These are phyloP conservation scores for Nemotelus nigrinus DNA, from an alignment of 2,888 invertebrate species.

Conservation along the genomic window DNA sequence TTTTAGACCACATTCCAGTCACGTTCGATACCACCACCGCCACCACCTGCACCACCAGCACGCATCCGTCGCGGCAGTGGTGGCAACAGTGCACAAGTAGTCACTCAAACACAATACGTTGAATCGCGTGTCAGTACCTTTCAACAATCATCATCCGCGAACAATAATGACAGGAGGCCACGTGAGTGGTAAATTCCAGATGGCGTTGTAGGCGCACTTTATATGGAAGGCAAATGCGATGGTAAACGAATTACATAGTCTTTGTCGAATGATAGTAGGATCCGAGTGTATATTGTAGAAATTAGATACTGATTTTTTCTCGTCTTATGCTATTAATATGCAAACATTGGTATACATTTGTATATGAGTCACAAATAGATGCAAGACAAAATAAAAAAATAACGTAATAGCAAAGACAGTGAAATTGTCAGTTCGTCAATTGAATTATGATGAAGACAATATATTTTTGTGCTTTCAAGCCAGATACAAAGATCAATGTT, in stretches of 20 bases:
- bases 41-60: conserved; percentile 54
- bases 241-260: conserved; percentile 2
- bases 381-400: too few relatives aligned
- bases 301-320: too few relatives aligned
- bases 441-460: too few relatives aligned
- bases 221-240: not conserved
- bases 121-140: conserved; percentile 55
- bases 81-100: conserved; percentile 49
- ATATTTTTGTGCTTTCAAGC: too few relatives aligned
- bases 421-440: too few relatives aligned
- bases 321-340: too few relatives aligned
- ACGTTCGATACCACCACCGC: conserved; percentile 53
- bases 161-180: conserved; percentile 42
- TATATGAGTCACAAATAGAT: too few relatives aligned
- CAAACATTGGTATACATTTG: too few relatives aligned
- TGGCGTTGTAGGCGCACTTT: too few relatives aligned
- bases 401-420: too few relatives aligned
- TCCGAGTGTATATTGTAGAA: too few relatives aligned
- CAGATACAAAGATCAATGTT: not conserved
- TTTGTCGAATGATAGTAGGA: not conserved
- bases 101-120: conserved; percentile 62
- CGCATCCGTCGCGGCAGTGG: conserved; percentile 57
- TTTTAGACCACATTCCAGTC: conserved; percentile 58
- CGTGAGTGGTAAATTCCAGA: conserved; percentile 47
- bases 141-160: conserved; percentile 39